phyloP scores from a whole-genome alignment of 2,113 vertebrate species.

The Channa argus region DNA sequence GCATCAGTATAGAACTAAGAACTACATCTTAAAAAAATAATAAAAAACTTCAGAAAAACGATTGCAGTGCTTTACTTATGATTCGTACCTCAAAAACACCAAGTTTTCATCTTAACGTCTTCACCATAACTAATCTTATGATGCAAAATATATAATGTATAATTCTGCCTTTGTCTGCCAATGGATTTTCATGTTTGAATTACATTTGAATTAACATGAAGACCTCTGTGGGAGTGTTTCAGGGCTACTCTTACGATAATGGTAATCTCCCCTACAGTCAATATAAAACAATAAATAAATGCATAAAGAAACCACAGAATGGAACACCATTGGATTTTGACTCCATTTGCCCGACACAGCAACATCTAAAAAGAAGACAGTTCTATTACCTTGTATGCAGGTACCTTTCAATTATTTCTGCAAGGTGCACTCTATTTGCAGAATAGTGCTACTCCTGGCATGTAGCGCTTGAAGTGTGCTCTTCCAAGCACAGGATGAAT shows the following conservation, averaged over 20 bases:
- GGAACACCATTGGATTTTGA: conserved; percentile 2
- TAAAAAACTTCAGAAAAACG: no score
- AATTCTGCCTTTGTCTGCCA: no score
- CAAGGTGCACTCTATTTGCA: conserved; percentile 46
- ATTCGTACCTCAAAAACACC: no score
- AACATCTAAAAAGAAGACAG: conserved; percentile 32
- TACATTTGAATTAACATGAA: background rate
- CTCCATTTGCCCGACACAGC: conserved; percentile 4
- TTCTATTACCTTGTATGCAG: conserved; percentile 41
- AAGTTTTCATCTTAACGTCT: no score
- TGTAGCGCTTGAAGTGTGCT: conserved; percentile 41
- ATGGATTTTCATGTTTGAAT: background rate
- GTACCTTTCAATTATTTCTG: conserved; percentile 54
- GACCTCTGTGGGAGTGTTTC: background rate
- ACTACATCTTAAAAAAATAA: no score
- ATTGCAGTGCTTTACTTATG: no score
- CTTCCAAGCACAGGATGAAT: conserved; percentile 61
- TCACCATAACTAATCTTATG: no score
- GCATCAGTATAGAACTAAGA: no score
- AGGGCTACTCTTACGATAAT: background rate
- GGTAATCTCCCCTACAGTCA: background rate
- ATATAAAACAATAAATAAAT: background rate
- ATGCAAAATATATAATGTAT: background rate
- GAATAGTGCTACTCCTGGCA: conserved; percentile 33
- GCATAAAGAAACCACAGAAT: conserved; percentile 7